phyloP scores from a whole-genome alignment of 2,113 vertebrate species.

The Ictalurus furcatus region DNA sequence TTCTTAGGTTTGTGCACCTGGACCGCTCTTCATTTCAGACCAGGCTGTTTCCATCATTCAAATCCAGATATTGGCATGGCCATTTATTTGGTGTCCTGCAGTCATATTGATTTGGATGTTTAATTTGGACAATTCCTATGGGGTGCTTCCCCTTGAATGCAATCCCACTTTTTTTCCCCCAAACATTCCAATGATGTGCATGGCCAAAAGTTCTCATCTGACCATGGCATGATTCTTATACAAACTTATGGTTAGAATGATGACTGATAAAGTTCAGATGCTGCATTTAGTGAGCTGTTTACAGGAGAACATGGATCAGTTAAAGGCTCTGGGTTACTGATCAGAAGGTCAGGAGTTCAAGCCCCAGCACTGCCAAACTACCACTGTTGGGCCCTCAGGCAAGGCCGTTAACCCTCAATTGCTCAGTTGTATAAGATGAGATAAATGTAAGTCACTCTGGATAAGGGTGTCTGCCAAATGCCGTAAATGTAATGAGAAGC shows the following conservation, averaged over 20 bases:
- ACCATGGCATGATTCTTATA: neutral
- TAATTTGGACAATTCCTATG: neutral
- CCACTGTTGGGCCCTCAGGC: no score
- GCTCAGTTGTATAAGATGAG: no score
- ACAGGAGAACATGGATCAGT: neutral
- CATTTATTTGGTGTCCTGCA: neutral
- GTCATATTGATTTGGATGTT: slow-evolving; percentile 6
- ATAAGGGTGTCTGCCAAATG: no score
- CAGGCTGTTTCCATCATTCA: neutral
- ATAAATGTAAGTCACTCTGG: no score
- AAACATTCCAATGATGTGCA: neutral
- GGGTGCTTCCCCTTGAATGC: neutral
- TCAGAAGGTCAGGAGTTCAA: no score
- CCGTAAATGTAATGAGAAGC: neutral
- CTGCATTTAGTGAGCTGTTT: neutral
- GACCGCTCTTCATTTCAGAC: neutral
- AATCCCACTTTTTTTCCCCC: neutral
- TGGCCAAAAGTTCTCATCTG: neutral
- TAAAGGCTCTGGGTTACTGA: no score
- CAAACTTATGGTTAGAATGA: neutral
- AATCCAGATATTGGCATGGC: neutral
- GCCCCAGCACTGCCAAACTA: no score
- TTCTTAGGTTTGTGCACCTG: neutral
- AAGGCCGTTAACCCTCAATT: no score
- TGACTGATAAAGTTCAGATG: neutral